Conservation (phyloP, 2,888 invertebrate genomes). For the Gisinianus flammeolus region DNA sequence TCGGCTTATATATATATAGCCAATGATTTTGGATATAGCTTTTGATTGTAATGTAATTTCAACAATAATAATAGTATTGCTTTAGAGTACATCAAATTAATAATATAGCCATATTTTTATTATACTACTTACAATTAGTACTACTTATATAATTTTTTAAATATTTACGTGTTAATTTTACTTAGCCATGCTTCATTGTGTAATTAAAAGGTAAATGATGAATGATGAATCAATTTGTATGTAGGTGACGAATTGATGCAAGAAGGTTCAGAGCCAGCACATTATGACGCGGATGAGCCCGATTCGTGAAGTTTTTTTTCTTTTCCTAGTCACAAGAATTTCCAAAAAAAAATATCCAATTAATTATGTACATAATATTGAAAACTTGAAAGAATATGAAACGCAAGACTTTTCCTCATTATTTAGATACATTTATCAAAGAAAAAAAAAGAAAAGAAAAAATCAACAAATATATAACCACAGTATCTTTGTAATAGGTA, state of each 20-base stretch:
- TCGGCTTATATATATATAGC: no score
- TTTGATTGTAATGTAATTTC: no score
- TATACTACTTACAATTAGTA: no score
- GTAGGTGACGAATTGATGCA: constrained; percentile 45
- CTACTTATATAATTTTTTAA: no score
- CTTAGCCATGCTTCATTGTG: no score
- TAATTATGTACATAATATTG: neutral
- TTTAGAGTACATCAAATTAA: no score
- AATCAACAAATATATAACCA: neutral
- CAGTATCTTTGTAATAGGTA: constrained; percentile 17
- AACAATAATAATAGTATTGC: no score
- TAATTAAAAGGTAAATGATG: neutral
- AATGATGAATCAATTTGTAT: neutral
- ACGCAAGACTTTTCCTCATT: constrained; percentile 31
- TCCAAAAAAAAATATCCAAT: constrained; percentile 16
- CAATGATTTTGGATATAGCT: no score
- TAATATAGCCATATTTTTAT: no score
- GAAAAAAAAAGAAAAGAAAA: constrained; percentile 1
- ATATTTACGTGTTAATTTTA: no score
- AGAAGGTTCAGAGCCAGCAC: constrained; percentile 40
- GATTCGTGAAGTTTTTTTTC: constrained; percentile 12
- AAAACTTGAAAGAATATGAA: constrained; percentile 10
- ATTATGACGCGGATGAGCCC: constrained; percentile 44
- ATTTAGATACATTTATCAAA: constrained; percentile 9
- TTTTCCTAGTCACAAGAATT: constrained; percentile 38